A percentile compares a stretch with the other conserved stretches of the same genome.
Evolutionary conservation across 2,113 vertebrate species (phyloP).

Genomic region (Seriola quinqueradiata): DNA sequence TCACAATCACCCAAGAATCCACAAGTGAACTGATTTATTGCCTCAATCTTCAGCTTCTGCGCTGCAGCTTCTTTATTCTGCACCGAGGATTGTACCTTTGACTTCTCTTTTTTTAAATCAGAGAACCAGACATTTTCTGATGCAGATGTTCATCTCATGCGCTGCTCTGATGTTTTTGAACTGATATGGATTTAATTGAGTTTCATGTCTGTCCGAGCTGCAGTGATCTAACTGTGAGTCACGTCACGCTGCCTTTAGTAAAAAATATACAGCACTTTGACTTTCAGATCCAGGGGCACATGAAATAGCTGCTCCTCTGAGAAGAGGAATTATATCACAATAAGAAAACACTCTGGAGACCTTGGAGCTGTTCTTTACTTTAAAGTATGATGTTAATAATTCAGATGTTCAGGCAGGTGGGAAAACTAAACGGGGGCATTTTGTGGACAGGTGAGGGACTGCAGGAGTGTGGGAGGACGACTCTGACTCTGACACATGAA

Average conservation of each 20-base stretch:
- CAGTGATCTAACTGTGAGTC: too few species aligned
- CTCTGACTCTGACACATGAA: neutral
- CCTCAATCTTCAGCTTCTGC: too few species aligned
- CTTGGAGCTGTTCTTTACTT: neutral
- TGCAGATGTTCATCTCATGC: neutral
- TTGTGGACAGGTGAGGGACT: neutral
- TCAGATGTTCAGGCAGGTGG: neutral
- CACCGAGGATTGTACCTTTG: too few species aligned
- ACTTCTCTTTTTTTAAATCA: too few species aligned
- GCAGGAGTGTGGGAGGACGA: neutral
- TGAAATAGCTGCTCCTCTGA: neutral
- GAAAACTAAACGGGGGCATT: neutral
- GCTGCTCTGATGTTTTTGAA: neutral
- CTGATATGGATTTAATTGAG: neutral
- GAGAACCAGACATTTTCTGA: too few species aligned
- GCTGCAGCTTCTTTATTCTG: too few species aligned
- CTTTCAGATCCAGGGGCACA: neutral
- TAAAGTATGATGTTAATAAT: neutral
- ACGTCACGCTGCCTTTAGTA: too few species aligned
- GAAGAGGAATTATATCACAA: neutral
- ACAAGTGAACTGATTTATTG: too few species aligned
- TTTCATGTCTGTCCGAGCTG: too few species aligned
- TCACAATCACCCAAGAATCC: too few species aligned
- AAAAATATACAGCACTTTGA: too few species aligned
- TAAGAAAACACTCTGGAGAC: too few species aligned